Evolutionary conservation across 2,113 vertebrate genomes (phyloP).

Genomic region (Potamarius usumacintae): DNA sequence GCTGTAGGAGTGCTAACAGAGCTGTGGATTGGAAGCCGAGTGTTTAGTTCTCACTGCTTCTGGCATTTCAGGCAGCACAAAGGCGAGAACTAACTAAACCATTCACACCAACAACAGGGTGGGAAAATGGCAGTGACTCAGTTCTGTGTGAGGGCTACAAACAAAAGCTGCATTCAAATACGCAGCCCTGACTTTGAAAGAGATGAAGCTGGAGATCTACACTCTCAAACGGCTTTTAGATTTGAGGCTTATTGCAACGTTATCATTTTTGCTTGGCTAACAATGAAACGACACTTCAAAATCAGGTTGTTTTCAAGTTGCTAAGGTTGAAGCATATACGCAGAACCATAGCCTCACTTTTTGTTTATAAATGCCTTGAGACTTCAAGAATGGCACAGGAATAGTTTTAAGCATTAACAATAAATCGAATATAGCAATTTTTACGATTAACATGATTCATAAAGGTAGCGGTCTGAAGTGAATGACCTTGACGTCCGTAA

Average conservation of each 20-base stretch:
- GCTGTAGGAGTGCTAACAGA: slow-evolving; percentile 19
- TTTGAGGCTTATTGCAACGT: neutral
- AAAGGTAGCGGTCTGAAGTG: no score
- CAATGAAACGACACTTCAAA: neutral
- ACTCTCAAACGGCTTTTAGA: no score
- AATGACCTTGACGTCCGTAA: no score
- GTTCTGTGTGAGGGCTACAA: neutral
- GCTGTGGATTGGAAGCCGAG: neutral
- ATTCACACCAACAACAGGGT: neutral
- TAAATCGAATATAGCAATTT: no score
- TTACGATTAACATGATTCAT: no score
- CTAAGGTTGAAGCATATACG: neutral
- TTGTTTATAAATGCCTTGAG: no score
- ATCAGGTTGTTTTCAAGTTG: neutral
- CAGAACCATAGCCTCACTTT: no score
- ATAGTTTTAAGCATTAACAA: no score
- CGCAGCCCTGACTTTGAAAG: neutral
- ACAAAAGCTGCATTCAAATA: slow-evolving; percentile 1
- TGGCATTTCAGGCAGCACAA: slow-evolving; percentile 24
- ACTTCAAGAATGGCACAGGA: no score
- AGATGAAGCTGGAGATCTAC: neutral
- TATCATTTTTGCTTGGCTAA: neutral
- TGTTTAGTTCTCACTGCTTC: neutral
- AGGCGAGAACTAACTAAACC: neutral
- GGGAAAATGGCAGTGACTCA: neutral